Evolutionary conservation across 2,888 invertebrate species (phyloP).

Genomic region (Hedya salicella): DNA sequence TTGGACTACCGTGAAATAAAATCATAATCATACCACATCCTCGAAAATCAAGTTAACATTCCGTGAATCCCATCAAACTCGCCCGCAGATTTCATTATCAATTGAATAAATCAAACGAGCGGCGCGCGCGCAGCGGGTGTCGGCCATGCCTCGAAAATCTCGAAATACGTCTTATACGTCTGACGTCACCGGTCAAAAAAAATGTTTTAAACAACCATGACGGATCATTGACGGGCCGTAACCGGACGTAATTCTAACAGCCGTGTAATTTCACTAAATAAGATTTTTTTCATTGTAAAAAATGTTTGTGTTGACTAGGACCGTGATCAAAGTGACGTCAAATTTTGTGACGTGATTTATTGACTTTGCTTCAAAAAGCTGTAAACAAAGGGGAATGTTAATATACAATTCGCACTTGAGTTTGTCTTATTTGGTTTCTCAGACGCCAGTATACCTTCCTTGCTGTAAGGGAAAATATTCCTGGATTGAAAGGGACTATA

Average conservation of each 20-base stretch:
- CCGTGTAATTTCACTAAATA: constrained; percentile 21
- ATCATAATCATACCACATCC: background rate
- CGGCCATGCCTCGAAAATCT: background rate
- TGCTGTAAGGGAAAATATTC: no score
- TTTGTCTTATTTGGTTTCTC: background rate
- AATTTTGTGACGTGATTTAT: background rate
- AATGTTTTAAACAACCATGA: constrained; percentile 17
- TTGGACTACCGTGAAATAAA: background rate
- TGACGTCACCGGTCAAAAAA: constrained; percentile 27
- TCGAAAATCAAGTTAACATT: constrained; percentile 15
- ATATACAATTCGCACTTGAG: background rate
- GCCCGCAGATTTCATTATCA: constrained; percentile 34
- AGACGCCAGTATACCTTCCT: background rate
- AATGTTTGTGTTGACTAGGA: background rate
- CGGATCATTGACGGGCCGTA: constrained; percentile 22
- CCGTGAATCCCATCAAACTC: constrained; percentile 25
- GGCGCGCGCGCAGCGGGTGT: constrained; percentile 33
- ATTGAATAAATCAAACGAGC: constrained; percentile 21
- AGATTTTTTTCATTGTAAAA: constrained; percentile 5
- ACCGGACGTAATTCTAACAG: constrained; percentile 17
- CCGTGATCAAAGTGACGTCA: background rate
- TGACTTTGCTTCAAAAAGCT: background rate
- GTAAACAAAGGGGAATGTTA: background rate
- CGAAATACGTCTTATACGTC: background rate
- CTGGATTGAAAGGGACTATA: no score